Percentiles rank a stretch among this genome's conserved stretches.
Evolutionary conservation across 2,888 invertebrate species (phyloP).

Genomic region (Deilephila elpenor): DNA sequence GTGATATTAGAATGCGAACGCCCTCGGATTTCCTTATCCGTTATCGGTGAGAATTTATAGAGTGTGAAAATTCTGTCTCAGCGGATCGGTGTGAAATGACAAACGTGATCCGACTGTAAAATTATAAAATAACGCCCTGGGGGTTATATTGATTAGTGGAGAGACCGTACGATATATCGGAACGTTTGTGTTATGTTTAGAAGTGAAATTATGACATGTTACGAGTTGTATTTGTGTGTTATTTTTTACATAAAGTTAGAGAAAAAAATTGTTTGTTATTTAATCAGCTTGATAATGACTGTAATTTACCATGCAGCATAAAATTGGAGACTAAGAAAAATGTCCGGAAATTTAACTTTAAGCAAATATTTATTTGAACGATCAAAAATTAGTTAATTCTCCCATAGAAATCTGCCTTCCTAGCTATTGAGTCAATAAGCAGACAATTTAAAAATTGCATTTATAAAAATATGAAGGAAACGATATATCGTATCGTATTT

Average conservation of each 20-base stretch:
- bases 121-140: constrained; percentile 9
- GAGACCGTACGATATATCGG: constrained; percentile 19
- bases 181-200: not conserved
- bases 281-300: too few relatives aligned
- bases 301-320: too few relatives aligned
- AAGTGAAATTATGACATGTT: too few relatives aligned
- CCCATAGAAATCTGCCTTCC: too few relatives aligned
- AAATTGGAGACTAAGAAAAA: too few relatives aligned
- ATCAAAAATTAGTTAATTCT: too few relatives aligned
- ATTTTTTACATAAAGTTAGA: too few relatives aligned
- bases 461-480: not conserved
- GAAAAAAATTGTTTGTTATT: not conserved
- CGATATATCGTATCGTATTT: not conserved
- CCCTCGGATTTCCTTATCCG: constrained; percentile 61
- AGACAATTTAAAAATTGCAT: too few relatives aligned
- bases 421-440: too few relatives aligned
- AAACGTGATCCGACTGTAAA: constrained; percentile 68
- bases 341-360: too few relatives aligned
- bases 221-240: too few relatives aligned
- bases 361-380: too few relatives aligned
- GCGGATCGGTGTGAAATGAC: constrained; percentile 71
- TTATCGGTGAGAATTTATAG: constrained; percentile 73
- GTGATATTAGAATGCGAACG: constrained; percentile 44
- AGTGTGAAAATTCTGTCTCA: constrained; percentile 74
- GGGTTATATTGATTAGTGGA: not conserved